Evolutionary conservation across 2,888 invertebrate species (phyloP).

Genomic region (Pelosia muscerda): DNA sequence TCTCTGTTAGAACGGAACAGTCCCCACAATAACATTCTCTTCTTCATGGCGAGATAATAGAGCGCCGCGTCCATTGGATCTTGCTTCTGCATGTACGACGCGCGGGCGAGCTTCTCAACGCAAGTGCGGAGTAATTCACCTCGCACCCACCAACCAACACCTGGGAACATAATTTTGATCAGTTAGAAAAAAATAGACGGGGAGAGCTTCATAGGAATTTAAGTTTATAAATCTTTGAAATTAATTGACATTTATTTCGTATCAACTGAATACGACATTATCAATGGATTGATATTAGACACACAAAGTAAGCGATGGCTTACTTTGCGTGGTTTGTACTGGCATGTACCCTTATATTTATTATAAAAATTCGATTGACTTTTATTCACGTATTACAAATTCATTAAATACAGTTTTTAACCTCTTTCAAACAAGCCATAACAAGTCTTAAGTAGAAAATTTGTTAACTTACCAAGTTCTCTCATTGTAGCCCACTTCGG

Average conservation of each 20-base stretch:
- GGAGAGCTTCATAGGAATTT: no score
- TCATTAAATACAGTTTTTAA: no score
- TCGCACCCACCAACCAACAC: constrained; percentile 98
- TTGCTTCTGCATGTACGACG: constrained; percentile 95
- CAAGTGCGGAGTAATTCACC: constrained; percentile 93
- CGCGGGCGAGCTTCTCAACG: constrained; percentile 97
- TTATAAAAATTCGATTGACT: no score
- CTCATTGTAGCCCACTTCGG: constrained; percentile 96
- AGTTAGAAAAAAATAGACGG: not conserved
- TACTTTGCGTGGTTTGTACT: no score
- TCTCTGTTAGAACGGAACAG: constrained; percentile 95
- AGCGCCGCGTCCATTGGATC: constrained; percentile 99
- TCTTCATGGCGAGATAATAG: constrained; percentile 99
- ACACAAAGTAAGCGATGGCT: no score
- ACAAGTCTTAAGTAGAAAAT: not conserved
- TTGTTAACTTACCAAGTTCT: constrained; percentile 89
- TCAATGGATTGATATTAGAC: no score
- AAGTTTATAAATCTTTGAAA: no score
- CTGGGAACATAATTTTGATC: constrained; percentile 57
- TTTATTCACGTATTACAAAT: no score
- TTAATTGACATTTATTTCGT: no score
- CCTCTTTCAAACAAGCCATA: no score
- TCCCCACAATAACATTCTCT: constrained; percentile 98
- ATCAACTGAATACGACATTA: no score
- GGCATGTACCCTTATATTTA: no score